phyloP scores from a whole-genome alignment of 2,113 vertebrate species.

The Semnornis frantzii region DNA sequence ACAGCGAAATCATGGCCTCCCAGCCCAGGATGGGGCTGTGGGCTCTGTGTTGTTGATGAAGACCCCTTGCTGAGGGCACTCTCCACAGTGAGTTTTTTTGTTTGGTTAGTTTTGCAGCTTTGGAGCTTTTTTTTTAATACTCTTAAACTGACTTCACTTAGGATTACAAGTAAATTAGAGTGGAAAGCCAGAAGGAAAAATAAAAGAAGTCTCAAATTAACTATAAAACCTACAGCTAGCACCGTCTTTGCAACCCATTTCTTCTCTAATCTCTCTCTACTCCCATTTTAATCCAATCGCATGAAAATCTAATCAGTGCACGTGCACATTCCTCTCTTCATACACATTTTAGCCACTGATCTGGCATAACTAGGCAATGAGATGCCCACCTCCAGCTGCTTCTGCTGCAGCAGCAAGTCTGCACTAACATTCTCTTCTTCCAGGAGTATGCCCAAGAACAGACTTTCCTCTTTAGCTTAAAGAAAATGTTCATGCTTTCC shows the following conservation, averaged over 20 bases:
- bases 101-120: not conserved
- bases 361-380: not conserved
- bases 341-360: conserved; percentile 37
- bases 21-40: not conserved
- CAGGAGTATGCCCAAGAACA: not conserved
- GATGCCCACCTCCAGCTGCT: not conserved
- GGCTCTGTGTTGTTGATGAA: not conserved
- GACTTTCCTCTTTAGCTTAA: not conserved
- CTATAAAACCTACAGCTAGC: conserved; percentile 18
- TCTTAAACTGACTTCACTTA: conserved; percentile 48
- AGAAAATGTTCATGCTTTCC: conserved; percentile 11
- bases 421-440: not conserved
- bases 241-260: conserved; percentile 23
- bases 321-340: not conserved
- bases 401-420: not conserved
- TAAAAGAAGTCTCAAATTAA: conserved; percentile 39
- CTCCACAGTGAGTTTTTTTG: not conserved
- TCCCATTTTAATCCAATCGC: conserved; percentile 39
- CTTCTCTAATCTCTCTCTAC: conserved; percentile 25
- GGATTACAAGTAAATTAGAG: conserved; percentile 43
- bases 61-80: not conserved
- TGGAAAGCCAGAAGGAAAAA: conserved; percentile 55
- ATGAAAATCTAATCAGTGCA: conserved; percentile 1
- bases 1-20: not conserved
- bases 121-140: not conserved